Evolutionary conservation across 1,140 invertebrate genomes (phyloP).

Genomic region (Acromyrmex heyeri): DNA sequence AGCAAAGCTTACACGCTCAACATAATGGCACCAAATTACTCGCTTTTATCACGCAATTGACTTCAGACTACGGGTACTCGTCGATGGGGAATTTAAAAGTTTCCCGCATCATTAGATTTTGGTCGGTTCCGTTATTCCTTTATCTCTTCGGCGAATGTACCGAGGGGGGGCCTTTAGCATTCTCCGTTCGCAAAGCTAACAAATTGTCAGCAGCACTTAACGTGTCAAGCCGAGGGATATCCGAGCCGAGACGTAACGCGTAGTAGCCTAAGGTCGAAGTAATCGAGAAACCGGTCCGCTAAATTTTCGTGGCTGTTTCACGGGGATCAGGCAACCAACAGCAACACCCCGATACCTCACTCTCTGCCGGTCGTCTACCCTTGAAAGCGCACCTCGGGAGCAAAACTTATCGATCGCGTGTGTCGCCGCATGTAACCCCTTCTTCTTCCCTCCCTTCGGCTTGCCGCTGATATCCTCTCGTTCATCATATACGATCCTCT

Average conservation of each 20-base stretch:
- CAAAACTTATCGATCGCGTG: conserved; percentile 70
- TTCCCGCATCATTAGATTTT: neutral
- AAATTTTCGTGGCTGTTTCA: conserved; percentile 52
- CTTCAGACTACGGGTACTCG: neutral
- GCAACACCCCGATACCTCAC: neutral
- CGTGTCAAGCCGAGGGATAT: conserved; percentile 56
- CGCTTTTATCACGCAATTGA: neutral
- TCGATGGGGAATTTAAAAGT: conserved; percentile 14
- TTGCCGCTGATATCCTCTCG: conserved; percentile 59
- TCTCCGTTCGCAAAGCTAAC: conserved; percentile 37
- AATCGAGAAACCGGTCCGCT: conserved; percentile 57
- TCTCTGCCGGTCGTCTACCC: neutral
- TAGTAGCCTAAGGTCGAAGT: conserved; percentile 51
- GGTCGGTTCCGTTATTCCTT: conserved; percentile 11
- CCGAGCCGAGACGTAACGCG: conserved; percentile 65
- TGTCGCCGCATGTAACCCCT: conserved; percentile 59
- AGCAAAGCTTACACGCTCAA: neutral
- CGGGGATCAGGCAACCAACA: conserved; percentile 7
- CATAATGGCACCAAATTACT: neutral
- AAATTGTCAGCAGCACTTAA: conserved; percentile 57
- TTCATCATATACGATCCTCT: conserved; percentile 64
- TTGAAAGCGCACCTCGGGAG: conserved; percentile 45
- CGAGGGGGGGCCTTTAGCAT: neutral
- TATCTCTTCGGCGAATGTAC: conserved; percentile 8
- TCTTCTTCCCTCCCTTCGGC: conserved; percentile 25